Base-by-base conservation (phyloP, 2,113 vertebrate genomes). In the Dipodomys merriami region DNA sequence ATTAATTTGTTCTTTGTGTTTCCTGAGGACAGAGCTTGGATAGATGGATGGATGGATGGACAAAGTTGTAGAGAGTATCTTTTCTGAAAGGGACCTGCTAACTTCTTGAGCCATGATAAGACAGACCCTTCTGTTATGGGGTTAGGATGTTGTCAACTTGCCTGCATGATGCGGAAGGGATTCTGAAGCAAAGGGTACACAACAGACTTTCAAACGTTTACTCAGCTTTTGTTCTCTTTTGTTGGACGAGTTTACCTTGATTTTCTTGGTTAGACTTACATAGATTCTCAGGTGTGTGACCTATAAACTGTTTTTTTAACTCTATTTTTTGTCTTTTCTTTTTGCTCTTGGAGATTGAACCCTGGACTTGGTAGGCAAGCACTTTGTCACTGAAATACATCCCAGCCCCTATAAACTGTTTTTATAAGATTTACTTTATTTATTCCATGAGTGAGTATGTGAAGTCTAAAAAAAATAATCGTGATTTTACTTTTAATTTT, bases 101-200 rank as follows among this genome's bases (percentile, higher is more conserved):
- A 19, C 33, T 33, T 23, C 30, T 60, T 6, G 29, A 69, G 33
- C 65, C 69, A 9, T 27, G 15, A 9, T 8, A 33, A 46, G 65
- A 33, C 57, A 33, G 12, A 5, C 35, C 53, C 1, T 1, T 11
- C 29, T 25, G 15, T 18, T 13, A 29, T n/a, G 5, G 1, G 4
- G 4, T 7, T 71, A 19, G 8, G 7, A 85, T 46, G 30, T 29
- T 29, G 19, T 62, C 7, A 25, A 8, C 60, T n/a, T 80, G 73
- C 46, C 35, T 79, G 6, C 4, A 33, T 33, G 33, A 19, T 30
- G 11, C n/a, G 8, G 74, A 11, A 69, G 11, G 39, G 22, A 30
- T 57, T 22, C 81, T 18, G 5, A 20, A 22, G 8, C 20, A 27
- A 62, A 15, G 1, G n/a, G 35, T n/a, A 7, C 7, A 19, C 27